phyloP scores from a whole-genome alignment of 2,113 vertebrate genomes.

The Condylura cristata region DNA sequence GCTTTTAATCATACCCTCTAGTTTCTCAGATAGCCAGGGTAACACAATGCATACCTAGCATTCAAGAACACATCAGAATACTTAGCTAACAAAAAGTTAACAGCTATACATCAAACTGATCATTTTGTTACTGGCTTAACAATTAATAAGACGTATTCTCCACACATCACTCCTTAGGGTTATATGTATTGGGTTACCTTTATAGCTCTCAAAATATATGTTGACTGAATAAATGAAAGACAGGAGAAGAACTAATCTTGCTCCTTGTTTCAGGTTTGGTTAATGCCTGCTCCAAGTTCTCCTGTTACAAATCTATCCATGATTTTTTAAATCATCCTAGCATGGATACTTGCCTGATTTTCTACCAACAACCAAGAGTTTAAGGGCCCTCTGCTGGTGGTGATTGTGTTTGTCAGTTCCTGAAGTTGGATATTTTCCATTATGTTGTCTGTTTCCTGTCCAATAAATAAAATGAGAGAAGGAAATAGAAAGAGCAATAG shows the following conservation, averaged over 20 bases:
- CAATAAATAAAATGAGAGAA: background rate
- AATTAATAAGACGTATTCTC: background rate
- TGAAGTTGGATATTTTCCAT: background rate
- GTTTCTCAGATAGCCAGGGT: background rate
- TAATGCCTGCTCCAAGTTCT: background rate
- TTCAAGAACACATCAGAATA: background rate
- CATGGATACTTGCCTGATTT: background rate
- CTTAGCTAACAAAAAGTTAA: background rate
- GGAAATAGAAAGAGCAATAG: background rate
- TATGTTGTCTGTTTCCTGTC: background rate
- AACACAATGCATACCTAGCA: too few relatives aligned
- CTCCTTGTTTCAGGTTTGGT: background rate
- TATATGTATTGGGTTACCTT: background rate
- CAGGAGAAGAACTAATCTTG: accelerated
- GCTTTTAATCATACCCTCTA: background rate
- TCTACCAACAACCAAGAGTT: background rate
- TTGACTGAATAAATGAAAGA: background rate
- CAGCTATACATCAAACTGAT: background rate
- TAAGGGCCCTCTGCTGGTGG: background rate
- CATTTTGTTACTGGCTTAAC: background rate
- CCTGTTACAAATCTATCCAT: background rate
- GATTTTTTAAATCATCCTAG: background rate
- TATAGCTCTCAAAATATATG: background rate
- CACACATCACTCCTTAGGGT: background rate
- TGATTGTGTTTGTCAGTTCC: background rate